phyloP scores from a whole-genome alignment of 1,140 invertebrate species.

The Nautilus pompilius region DNA sequence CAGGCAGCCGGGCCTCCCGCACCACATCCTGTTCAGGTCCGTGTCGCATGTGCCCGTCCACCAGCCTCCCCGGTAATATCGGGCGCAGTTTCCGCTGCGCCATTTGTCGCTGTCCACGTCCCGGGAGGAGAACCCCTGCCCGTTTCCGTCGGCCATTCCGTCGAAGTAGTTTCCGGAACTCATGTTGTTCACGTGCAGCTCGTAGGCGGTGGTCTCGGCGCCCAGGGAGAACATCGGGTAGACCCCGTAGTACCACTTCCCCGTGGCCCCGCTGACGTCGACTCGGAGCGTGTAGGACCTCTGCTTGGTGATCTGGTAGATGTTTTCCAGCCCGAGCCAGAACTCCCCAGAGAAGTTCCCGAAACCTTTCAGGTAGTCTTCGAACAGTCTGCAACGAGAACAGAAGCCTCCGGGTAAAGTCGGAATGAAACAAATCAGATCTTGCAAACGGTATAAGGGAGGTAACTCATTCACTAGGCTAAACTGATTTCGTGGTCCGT shows the following conservation, averaged over 20 bases:
- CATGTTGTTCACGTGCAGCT: conserved; percentile 6
- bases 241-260: conserved; percentile 12
- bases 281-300: conserved; percentile 11
- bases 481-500: no score
- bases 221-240: conserved; percentile 3
- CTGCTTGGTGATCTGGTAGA: conserved; percentile 28
- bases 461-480: no score
- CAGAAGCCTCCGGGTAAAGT: neutral
- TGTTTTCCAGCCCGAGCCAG: conserved; percentile 53
- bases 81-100: conserved; percentile 10
- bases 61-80: conserved; percentile 8
- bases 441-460: neutral
- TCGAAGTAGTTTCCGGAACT: conserved; percentile 7
- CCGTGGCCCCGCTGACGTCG: conserved; percentile 5
- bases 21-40: conserved; percentile 6
- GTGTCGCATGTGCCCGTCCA: conserved; percentile 11
- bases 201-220: conserved; percentile 2
- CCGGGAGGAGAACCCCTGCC: neutral
- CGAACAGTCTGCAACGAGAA: conserved; percentile 83
- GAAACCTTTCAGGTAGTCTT: conserved; percentile 89
- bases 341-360: conserved; percentile 66
- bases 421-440: neutral
- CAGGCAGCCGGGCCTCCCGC: conserved; percentile 3
- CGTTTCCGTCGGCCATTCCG: neutral
- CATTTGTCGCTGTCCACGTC: conserved; percentile 11